Evolutionary conservation across 2,113 vertebrate genomes (phyloP), one percentile per base, ranked within the genome.

Genomic region (Carollia perspicillata): DNA sequence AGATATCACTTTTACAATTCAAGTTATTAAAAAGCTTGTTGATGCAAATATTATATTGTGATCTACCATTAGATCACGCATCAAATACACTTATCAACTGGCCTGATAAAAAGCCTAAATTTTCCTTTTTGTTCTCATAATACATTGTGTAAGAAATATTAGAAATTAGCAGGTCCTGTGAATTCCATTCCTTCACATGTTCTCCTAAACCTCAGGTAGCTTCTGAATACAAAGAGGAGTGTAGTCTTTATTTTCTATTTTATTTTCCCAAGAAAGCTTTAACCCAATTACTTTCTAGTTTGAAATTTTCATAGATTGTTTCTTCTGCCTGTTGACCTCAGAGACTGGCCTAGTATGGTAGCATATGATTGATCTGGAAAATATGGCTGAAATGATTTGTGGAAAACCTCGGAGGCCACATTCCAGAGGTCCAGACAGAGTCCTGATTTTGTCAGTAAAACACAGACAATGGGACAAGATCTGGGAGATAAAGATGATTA

Each of bases 401-500:
- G 3, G 8, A 77, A 94, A 91, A 51, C 51, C 20, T 80, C 68
- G 37, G 35, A 78, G 33, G 81, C 74, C 3, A 35, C 5, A 4
- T 83, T 87, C 47, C 4, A 60, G 44, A 95, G 77, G 49, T 78
- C 95, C 68, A 83, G 63, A 60, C 40, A 33, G 16, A 83, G 42
- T 79, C 18, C 47, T 93, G 83, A 47, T 65, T 91, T 79, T 86
- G 23, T 86, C 84, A 94, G 37, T 68, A 91, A 90, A 78, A 86
- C 16, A 28, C 3, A 6, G 78, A 60, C 77, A 79, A 42, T 5
- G 17, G 40, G 26, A 74, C 63, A 84, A 84, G 30, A 8, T 85
- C 58, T 92, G 35, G 44, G 53, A 85, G 79, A 94, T 77, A 94
- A 80, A 75, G 30, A 44, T 63, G 49, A 75, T 53, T 74, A 84